Evolutionary conservation across 1,140 invertebrate genomes (phyloP).

Genomic region (Drosophila sechellia): DNA sequence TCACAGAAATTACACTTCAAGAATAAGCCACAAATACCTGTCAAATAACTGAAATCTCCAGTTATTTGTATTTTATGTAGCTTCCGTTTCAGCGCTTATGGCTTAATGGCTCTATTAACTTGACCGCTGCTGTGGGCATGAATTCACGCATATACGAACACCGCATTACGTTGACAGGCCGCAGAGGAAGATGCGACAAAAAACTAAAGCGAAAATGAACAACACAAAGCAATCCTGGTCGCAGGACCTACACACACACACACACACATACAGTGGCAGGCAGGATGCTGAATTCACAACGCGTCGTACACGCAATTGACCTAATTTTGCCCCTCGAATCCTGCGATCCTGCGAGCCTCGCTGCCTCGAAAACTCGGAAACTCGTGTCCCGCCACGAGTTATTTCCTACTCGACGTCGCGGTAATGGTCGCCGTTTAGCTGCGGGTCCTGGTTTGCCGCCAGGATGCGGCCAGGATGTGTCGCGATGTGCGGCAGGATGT

Average conservation of each 20-base stretch:
- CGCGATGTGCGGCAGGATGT: conserved; percentile 44
- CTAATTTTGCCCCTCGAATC: conserved; percentile 50
- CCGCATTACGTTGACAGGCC: conserved; percentile 42
- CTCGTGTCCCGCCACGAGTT: background rate
- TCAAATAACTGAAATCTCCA: too few species aligned
- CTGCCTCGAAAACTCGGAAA: background rate
- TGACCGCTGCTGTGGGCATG: conserved; percentile 1
- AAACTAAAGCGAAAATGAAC: conserved; percentile 35
- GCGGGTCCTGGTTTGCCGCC: conserved; percentile 48
- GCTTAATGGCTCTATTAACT: background rate
- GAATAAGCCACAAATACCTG: too few species aligned
- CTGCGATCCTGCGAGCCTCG: background rate
- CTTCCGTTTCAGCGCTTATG: background rate
- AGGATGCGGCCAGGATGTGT: conserved; percentile 38
- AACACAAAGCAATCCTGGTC: conserved; percentile 50
- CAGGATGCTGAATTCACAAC: conserved; percentile 55
- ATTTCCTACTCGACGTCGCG: conserved; percentile 37
- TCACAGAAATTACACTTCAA: background rate
- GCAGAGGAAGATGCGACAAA: conserved; percentile 18
- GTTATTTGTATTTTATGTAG: too few species aligned
- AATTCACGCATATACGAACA: conserved; percentile 14
- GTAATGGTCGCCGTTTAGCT: conserved; percentile 60
- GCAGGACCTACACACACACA: conserved; percentile 21
- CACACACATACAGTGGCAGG: conserved; percentile 6
- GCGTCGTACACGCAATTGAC: conserved; percentile 64